These are phyloP conservation scores for Caradrina clavipalpis DNA, from an alignment of 2,888 invertebrate genomes.

Conservation along the genomic window DNA sequence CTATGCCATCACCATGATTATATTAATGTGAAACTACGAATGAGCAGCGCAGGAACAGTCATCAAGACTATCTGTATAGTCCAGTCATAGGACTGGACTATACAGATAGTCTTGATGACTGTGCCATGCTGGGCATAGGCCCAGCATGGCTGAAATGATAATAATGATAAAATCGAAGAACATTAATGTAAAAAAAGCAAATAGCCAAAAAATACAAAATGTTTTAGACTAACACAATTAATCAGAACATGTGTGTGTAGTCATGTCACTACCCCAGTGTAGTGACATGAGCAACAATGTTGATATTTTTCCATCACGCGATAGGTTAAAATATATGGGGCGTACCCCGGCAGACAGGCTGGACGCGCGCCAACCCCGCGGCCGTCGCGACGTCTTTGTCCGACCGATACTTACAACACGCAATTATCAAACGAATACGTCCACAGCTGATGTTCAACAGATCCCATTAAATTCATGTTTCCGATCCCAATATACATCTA, in stretches of 20 bases:
- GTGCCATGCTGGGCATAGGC: no score
- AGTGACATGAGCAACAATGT: constrained; percentile 53
- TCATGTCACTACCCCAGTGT: constrained; percentile 51
- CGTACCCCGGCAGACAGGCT: constrained; percentile 56
- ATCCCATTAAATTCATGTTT: constrained; percentile 57
- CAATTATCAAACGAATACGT: constrained; percentile 65
- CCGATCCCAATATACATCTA: constrained; percentile 40
- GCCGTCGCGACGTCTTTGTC: constrained; percentile 56
- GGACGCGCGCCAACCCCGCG: constrained; percentile 54
- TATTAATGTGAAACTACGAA: no score
- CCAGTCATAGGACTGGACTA: no score
- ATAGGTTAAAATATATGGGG: constrained; percentile 44
- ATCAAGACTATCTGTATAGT: no score
- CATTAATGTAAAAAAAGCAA: constrained; percentile 8
- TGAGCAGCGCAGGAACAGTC: no score
- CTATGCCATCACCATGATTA: no score
- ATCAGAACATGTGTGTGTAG: constrained; percentile 30
- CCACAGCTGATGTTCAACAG: constrained; percentile 59
- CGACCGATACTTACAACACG: constrained; percentile 58
- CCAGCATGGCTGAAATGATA: no score
- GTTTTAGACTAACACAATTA: constrained; percentile 13
- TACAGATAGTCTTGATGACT: no score
- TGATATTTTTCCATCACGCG: constrained; percentile 60
- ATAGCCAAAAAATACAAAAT: constrained; percentile 5
- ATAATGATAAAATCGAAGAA: neutral